Evolutionary conservation across 2,888 invertebrate genomes (phyloP).

Genomic region (Tetanocera ferruginea): DNA sequence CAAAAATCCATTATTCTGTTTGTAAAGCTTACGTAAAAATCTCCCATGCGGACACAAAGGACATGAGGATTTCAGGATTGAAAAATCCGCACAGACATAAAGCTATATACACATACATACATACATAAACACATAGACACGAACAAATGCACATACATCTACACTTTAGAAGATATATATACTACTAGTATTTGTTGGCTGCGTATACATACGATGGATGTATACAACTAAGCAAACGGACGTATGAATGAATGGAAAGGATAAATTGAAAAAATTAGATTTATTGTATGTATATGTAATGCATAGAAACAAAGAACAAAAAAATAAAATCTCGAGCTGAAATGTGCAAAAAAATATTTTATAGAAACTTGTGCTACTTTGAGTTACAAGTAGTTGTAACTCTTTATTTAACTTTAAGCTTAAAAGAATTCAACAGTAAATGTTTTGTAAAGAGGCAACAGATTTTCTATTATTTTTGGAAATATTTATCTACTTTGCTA

Average conservation of each 20-base stretch:
- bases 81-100: conserved; percentile 57
- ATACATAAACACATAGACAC: conserved; percentile 45
- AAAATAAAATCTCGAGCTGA: conserved; percentile 27
- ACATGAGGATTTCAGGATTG: conserved; percentile 65
- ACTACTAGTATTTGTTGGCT: not conserved
- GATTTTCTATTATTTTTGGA: too few relatives aligned
- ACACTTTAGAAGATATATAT: not conserved
- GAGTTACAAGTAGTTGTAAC: too few relatives aligned
- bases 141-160: conserved; percentile 23
- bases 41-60: conserved; percentile 64
- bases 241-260: not conserved
- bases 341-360: not conserved
- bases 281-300: not conserved
- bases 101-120: conserved; percentile 4
- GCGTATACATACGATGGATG: not conserved
- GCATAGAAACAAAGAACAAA: not conserved
- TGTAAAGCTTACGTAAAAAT: conserved; percentile 64
- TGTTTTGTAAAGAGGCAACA: too few relatives aligned
- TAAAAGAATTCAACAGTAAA: too few relatives aligned
- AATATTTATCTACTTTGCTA: too few relatives aligned
- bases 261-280: conserved; percentile 11
- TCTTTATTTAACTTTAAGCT: too few relatives aligned
- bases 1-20: conserved; percentile 67
- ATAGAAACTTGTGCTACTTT: too few relatives aligned
- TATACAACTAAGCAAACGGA: not conserved